Conservation (phyloP, 2,888 invertebrate species). For the Apotomis betuletana region DNA sequence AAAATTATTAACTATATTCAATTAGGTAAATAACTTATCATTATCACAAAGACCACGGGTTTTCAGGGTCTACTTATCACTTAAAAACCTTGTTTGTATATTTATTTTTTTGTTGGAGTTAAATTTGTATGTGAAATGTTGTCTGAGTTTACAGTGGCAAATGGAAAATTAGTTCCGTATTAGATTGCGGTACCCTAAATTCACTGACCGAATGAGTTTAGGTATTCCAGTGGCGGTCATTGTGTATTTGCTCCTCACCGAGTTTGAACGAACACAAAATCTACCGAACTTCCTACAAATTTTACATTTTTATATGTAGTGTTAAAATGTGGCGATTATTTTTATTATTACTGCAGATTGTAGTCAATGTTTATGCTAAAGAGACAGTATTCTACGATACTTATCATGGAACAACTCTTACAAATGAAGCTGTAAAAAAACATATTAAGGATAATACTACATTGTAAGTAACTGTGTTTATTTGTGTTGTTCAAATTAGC, state of each 20-base stretch:
- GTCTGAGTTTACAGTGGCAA: too few relatives aligned
- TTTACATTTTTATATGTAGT: neutral
- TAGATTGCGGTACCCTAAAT: neutral
- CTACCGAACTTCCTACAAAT: neutral
- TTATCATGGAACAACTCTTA: slow-evolving; percentile 8
- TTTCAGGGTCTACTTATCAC: too few relatives aligned
- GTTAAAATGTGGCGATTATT: slow-evolving; percentile 13
- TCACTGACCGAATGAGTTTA: neutral
- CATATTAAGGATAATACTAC: slow-evolving; percentile 23
- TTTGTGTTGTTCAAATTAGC: too few relatives aligned
- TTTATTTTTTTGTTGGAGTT: too few relatives aligned
- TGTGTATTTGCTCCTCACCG: neutral
- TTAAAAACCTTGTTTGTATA: too few relatives aligned
- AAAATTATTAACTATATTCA: too few relatives aligned
- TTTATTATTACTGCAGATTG: neutral
- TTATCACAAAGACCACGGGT: too few relatives aligned
- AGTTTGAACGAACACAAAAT: neutral
- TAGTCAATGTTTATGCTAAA: neutral
- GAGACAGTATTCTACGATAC: slow-evolving; percentile 18
- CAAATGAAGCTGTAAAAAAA: slow-evolving; percentile 4
- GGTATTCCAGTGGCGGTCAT: neutral
- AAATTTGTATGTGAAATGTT: neutral
- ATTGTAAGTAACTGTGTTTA: slow-evolving; percentile 14
- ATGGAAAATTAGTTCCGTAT: neutral
- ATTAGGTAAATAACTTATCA: too few relatives aligned